Conservation (phyloP, 1,140 invertebrate species). For the Aphelenchoides besseyi region DNA sequence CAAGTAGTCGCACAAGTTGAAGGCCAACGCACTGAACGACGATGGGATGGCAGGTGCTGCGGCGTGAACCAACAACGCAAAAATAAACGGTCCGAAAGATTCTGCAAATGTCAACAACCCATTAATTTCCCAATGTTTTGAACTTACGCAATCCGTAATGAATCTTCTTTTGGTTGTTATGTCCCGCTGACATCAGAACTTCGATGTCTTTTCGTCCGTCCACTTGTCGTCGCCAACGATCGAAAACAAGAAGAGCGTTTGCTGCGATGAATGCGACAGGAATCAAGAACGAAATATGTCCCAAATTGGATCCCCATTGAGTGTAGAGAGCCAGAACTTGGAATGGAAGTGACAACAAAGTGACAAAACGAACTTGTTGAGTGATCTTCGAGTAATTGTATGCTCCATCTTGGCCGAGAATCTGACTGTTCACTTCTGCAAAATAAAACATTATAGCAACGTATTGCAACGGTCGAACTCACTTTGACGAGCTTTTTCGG, state of each 20-base stretch:
- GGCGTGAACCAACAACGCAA: background rate
- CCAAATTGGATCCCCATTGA: background rate
- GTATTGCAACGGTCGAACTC: background rate
- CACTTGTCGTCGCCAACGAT: background rate
- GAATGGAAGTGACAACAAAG: background rate
- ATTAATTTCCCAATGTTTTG: too few relatives aligned
- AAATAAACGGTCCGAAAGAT: background rate
- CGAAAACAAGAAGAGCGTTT: background rate
- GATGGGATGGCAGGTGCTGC: background rate
- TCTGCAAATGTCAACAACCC: too few relatives aligned
- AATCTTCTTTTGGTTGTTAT: background rate
- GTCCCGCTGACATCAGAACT: background rate
- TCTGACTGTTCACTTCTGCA: too few relatives aligned
- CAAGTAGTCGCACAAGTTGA: constrained; percentile 6
- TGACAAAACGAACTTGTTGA: constrained; percentile 1
- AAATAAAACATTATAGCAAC: too few relatives aligned
- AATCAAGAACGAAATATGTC: background rate
- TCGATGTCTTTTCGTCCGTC: background rate
- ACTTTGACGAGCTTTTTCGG: background rate
- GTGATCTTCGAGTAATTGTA: constrained; percentile 10
- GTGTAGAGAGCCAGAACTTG: background rate
- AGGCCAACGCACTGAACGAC: background rate
- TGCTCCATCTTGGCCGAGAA: background rate
- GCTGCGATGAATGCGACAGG: background rate
- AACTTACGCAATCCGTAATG: background rate